Base-by-base conservation (phyloP, 1,140 invertebrate genomes). In the Pseudomyrmex sp. region DNA sequence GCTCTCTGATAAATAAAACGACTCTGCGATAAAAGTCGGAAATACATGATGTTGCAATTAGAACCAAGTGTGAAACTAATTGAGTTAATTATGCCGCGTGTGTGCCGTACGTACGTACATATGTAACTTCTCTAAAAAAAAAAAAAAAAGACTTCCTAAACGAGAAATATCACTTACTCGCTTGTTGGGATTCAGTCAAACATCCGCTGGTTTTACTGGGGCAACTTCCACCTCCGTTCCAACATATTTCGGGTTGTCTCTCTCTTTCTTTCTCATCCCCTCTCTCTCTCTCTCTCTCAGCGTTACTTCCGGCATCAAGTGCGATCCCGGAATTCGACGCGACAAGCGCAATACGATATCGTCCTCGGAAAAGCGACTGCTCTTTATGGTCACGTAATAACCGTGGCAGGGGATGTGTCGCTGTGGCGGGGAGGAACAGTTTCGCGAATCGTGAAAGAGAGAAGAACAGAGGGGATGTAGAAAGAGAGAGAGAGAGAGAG, bases 351-450 rank as follows among this genome's bases (percentile, higher is more conserved):
- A 86, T 76, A 80, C 85, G 89, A 88, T 88, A 88, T 83, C 85
- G 83, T 84, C 85, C 83, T 82, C 74, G 80, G 72, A 85, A 88
- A 89, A 88, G 75, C 86, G 75, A 50, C 73, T 83, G 77, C 66
- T 84, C 77, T 89, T 89, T 75, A 87, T 85, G 88, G 77, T 89
- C 88, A 89, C 88, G 88, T 89, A 89, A 89, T 89, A 89, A 87
- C 87, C 15, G 56, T 58, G 69, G 35, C 35, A 35, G 35, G n/a
- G 54, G 85, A 59, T 44, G 52, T 61, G 83, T 85, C 87, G 15
- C 63, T 4, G 63, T 59, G 76, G 52, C 23, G 12, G 54, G 10
- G 54, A 12, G 52, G 63, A 56, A 69, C 9, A 23, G 76, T 50
- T 80, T 72, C 44, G 66, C 76, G 20, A 69, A 48, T 10, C 35